Evolutionary conservation across 1,140 invertebrate genomes (phyloP), one percentile per base, ranked within the genome.

Genomic region (Sinella curviseta): DNA sequence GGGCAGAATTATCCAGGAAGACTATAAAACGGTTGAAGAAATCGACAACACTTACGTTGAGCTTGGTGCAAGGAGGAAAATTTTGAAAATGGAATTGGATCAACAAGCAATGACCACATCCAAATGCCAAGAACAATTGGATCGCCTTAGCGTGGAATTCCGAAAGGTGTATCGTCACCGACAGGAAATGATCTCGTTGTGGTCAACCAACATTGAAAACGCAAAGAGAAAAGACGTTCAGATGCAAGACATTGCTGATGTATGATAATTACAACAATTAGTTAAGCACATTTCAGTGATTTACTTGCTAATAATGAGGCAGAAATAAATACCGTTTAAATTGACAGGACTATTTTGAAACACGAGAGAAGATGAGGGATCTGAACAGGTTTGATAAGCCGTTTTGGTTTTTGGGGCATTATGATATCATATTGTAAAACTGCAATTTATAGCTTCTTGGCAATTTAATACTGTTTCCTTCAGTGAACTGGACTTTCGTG

Each of bases 71-170:
- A 60, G 67, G 31, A 3, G 74, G 2, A 79, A 79, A 35, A 26
- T 48, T 12, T 31, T 79, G 2, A 36, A 60, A 73, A 67, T 67
- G 35, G 73, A 75, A 30, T 65, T 79, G 20, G 78, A 79, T 48
- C 74, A 76, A 20, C 48, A 76, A 70, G 74, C 78, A 30, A 79
- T 79, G 78, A 57, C 57, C 33, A 79, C 78, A 4, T 60, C 54
- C 17, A 79, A 79, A 79, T 76, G 74, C 48, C 78, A 79, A 48
- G 78, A 79, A 26, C 74, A 76, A 31, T 70, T 79, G 20, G 74
- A 76, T 54, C 34, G 78, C 28, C 35, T 67, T 0, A 67, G 70
- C n/a, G 31, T 48, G 24, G 78, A 79, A 70, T 79, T 75, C 54
- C 78, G 78, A 1, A 79, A 76, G 31, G 74, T 79, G 0, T 57